Evolutionary conservation across 2,797 vertebrate genomes (phyloP), one percentile per base, ranked within the genome.

Genomic region (Artibeus lituratus): DNA sequence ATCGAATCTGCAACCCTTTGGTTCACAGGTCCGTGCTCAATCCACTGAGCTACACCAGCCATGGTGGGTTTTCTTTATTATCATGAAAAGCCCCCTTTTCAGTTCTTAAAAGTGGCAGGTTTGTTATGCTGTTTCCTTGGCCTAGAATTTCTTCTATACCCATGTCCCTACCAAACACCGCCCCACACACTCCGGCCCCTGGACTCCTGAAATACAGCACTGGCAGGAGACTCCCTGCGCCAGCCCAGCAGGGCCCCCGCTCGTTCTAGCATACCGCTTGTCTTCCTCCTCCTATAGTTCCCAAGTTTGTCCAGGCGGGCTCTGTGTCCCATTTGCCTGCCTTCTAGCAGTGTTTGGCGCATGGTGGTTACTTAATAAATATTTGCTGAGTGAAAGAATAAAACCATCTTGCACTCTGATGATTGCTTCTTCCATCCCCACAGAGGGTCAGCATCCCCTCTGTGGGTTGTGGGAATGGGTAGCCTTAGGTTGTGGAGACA

Each of bases 361-460:
- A 10, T 67, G 22, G 22, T 69, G 57, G 65, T 2, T 51, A 57
- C 42, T 62, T 90, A 65, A 49, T 77, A 85, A 94, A 82, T 90
- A 93, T 67, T 55, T 77, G 74, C n/a, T 44, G 55, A 67, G 15
- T 65, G 57, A 72, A 70, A 73, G 77, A 80, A 67, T 53, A 55
- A 51, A 70, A 74, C 78, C 26, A 21, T 49, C 70, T 59, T 44
- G 96, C 14, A 24, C 10, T 53, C 7, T 84, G 59, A 80, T 12
- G 19, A 0, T 12, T 47, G 42, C 59, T n/a, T 84, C 88, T 85
- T 67, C 51, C 47, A 55, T 65, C 21, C 51, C 6, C 51, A 19
- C 51, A 53, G 51, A 53, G 83, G 57, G n/a, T 87, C 35, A 80
- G 47, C 37, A 11, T 70, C 53, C 24, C 67, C 2, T 44, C 49